These are phyloP conservation scores for Stichopus chloronotus DNA, from an alignment of 35 echinoderm and acorn worm species.

Conservation along the genomic window DNA sequence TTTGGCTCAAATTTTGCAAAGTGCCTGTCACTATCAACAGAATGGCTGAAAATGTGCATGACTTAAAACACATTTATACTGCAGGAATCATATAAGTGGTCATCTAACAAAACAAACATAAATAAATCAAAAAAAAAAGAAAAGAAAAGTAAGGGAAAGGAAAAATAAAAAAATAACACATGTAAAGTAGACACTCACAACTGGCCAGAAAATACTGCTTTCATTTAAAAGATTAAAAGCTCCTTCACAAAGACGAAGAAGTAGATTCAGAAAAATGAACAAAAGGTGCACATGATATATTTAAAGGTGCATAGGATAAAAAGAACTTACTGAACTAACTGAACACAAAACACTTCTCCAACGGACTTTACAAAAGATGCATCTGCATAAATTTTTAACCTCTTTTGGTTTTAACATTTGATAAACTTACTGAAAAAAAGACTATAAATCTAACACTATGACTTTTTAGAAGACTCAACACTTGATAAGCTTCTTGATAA, in stretches of 20 bases:
- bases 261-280: not conserved
- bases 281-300: no score
- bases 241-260: not conserved
- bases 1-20: not conserved
- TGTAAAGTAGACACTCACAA: not conserved
- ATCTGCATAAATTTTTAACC: no score
- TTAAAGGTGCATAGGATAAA: no score
- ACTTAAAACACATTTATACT: not conserved
- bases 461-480: no score
- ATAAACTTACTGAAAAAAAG: no score
- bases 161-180: not conserved
- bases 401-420: no score
- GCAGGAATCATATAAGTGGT: no score
- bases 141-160: not conserved
- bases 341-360: no score
- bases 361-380: no score
- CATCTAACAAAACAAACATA: not conserved
- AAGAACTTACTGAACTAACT: no score
- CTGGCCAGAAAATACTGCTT: not conserved
- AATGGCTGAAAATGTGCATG: not conserved
- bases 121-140: not conserved
- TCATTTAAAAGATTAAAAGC: not conserved
- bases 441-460: no score
- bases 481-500: no score
- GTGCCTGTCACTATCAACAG: not conserved